Percentiles rank a stretch among this genome's conserved stretches.
These are phyloP conservation scores for Drosophila cardini DNA, from an alignment of 1,140 invertebrate species.

Conservation along the genomic window DNA sequence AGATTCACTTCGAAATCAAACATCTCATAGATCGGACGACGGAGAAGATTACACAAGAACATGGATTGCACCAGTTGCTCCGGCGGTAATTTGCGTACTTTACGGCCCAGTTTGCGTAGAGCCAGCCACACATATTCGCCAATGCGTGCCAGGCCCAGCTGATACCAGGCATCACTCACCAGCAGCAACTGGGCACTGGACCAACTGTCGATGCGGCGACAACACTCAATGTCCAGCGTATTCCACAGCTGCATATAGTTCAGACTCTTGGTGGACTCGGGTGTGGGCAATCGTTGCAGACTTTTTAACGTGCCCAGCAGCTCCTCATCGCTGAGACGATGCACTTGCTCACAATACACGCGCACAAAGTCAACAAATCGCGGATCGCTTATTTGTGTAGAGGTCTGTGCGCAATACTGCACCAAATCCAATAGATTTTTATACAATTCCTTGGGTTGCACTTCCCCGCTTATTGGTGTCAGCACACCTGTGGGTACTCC, in stretches of 20 bases:
- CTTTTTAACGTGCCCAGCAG: conserved; percentile 77
- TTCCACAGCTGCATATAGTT: conserved; percentile 86
- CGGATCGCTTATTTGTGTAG: conserved; percentile 67
- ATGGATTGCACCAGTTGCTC: conserved; percentile 86
- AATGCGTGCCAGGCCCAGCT: conserved; percentile 79
- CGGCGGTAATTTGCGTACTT: conserved; percentile 84
- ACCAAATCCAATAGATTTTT: conserved; percentile 79
- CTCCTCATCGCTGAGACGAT: conserved; percentile 84
- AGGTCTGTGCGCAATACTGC: conserved; percentile 64
- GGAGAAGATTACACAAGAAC: conserved; percentile 86
- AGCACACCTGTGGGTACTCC: conserved; percentile 23
- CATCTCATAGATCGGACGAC: conserved; percentile 84
- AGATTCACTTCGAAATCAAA: conserved; percentile 86
- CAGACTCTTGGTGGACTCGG: conserved; percentile 60
- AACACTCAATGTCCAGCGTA: conserved; percentile 86
- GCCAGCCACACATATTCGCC: conserved; percentile 84
- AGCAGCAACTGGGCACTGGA: conserved; percentile 83
- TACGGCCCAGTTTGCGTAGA: conserved; percentile 85
- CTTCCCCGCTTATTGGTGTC: not conserved
- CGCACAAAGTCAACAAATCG: conserved; percentile 84
- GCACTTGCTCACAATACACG: conserved; percentile 80
- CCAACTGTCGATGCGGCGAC: conserved; percentile 83
- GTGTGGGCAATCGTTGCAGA: conserved; percentile 79
- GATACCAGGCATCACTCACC: conserved; percentile 86
- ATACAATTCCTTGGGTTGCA: conserved; percentile 64